Percentiles rank a stretch among this genome's conserved stretches.
Evolutionary conservation across 2,888 invertebrate species (phyloP).

Genomic region (Parascotia fuliginaria): DNA sequence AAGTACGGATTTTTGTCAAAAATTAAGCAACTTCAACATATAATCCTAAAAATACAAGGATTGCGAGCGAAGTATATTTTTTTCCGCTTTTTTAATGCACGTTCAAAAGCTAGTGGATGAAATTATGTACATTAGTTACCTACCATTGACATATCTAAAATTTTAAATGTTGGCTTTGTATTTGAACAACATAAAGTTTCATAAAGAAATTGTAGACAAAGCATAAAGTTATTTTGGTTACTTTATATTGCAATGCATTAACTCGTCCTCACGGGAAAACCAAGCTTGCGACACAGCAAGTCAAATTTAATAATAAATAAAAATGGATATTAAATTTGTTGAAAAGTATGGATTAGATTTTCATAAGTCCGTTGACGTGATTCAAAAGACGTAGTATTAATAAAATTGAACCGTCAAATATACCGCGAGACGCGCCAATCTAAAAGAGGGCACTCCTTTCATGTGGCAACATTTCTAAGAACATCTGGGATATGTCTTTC

Average conservation of each 20-base stretch:
- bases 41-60: too few species aligned
- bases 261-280: background rate
- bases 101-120: too few species aligned
- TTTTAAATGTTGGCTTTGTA: too few species aligned
- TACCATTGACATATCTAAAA: too few species aligned
- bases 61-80: too few species aligned
- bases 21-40: too few species aligned
- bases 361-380: slow-evolving; percentile 14
- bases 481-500: slow-evolving; percentile 71
- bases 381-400: slow-evolving; percentile 39
- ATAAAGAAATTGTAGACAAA: background rate
- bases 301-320: background rate
- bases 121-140: too few species aligned
- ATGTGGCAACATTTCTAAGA: slow-evolving; percentile 64
- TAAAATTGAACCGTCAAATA: slow-evolving; percentile 44
- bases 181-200: background rate
- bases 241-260: background rate
- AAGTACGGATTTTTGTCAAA: too few species aligned
- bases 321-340: slow-evolving; percentile 1
- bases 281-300: background rate
- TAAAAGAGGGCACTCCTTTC: slow-evolving; percentile 57
- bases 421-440: slow-evolving; percentile 52
- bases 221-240: background rate
- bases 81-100: too few species aligned
- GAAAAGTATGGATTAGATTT: background rate